Conservation (phyloP, 1,140 invertebrate genomes). For the Lethrus apterus region DNA sequence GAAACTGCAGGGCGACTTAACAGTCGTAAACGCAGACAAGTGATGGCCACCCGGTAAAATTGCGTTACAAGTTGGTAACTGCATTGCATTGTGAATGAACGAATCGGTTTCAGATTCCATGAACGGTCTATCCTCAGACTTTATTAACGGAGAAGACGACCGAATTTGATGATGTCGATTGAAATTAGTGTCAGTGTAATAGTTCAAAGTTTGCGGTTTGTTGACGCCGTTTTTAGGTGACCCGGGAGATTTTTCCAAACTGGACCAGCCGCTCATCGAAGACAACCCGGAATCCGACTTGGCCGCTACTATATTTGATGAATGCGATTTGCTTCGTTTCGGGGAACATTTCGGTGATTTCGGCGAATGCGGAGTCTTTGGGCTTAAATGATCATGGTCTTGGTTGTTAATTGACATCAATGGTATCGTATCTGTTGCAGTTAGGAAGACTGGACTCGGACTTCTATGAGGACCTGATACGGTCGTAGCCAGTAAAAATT, state of each 20-base stretch:
- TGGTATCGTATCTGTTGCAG: conserved; percentile 34
- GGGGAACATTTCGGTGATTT: conserved; percentile 68
- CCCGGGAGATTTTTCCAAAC: conserved; percentile 73
- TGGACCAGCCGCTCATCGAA: conserved; percentile 79
- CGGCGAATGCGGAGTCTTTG: conserved; percentile 56
- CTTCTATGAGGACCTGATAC: conserved; percentile 36
- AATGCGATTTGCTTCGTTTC: conserved; percentile 59
- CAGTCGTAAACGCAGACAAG: conserved; percentile 43
- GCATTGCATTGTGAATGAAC: conserved; percentile 37
- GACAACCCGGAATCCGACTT: conserved; percentile 79
- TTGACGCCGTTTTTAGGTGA: conserved; percentile 49
- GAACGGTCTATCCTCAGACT: conserved; percentile 20
- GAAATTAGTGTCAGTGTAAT: conserved; percentile 18
- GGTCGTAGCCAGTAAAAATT: conserved; percentile 42
- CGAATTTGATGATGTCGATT: conserved; percentile 14
- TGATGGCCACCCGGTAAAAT: conserved; percentile 43
- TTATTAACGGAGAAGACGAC: neutral
- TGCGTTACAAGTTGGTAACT: conserved; percentile 26
- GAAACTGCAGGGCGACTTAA: conserved; percentile 41
- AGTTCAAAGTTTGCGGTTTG: conserved; percentile 23
- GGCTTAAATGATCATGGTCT: conserved; percentile 50
- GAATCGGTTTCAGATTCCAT: conserved; percentile 37
- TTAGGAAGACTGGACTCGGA: conserved; percentile 44
- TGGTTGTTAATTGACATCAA: conserved; percentile 34
- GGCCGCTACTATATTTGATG: conserved; percentile 55